Conservation (phyloP, 2,113 vertebrate species). For the Okapia johnstoni region DNA sequence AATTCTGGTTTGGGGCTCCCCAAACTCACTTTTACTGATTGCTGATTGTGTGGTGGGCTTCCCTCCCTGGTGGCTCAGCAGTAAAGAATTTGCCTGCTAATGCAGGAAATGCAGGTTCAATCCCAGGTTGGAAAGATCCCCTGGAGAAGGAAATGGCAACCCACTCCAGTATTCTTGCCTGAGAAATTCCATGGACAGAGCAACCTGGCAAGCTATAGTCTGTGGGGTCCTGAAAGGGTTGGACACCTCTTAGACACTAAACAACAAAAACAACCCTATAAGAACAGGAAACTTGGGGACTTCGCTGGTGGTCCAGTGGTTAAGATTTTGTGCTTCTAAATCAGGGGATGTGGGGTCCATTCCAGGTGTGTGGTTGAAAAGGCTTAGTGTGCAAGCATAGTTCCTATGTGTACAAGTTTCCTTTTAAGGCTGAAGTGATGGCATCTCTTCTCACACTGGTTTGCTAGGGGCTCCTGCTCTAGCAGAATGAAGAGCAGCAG, state of each 20-base stretch:
- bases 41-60: not conserved
- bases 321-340: not conserved
- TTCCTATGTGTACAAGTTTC: not conserved
- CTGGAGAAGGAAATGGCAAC: not conserved
- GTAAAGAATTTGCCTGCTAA: not conserved
- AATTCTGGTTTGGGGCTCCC: not conserved
- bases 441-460: fast-evolving
- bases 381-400: not conserved
- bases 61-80: not conserved
- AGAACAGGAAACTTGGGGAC: not conserved
- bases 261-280: not conserved
- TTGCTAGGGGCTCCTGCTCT: not conserved
- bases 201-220: not conserved
- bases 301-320: not conserved
- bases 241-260: not conserved
- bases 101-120: not conserved
- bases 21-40: not conserved
- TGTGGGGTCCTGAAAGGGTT: not conserved
- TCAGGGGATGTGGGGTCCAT: not conserved
- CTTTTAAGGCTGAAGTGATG: not conserved
- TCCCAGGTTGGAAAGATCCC: not conserved
- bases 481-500: not conserved
- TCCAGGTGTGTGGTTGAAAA: not conserved
- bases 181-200: not conserved
- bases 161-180: not conserved